These are phyloP conservation scores for Desoria tigrina DNA, from an alignment of 2,888 invertebrate genomes.

Conservation along the genomic window DNA sequence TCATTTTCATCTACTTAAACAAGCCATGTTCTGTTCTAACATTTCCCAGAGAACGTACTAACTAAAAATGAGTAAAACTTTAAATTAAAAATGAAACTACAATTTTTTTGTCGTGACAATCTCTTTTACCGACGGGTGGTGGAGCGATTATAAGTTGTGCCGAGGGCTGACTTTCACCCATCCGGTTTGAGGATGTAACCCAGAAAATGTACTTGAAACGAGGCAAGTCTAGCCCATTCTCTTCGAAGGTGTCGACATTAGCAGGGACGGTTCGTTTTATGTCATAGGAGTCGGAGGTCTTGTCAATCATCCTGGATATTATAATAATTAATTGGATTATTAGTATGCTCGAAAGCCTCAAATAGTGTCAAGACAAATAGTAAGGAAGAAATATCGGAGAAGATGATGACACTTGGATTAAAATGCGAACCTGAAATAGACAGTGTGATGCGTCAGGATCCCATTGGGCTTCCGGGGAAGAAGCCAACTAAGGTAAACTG, in stretches of 20 bases:
- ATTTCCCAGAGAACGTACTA: background rate
- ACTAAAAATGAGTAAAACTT: constrained; percentile 16
- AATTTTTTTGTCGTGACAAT: background rate
- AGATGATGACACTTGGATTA: too few relatives aligned
- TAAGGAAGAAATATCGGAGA: background rate
- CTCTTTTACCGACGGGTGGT: constrained; percentile 46
- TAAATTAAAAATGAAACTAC: constrained; percentile 22
- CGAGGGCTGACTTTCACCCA: constrained; percentile 50
- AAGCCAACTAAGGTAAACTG: constrained; percentile 50
- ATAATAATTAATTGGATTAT: background rate
- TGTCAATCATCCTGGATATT: constrained; percentile 44
- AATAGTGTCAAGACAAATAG: background rate
- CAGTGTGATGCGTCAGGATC: constrained; percentile 47
- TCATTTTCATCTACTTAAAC: background rate
- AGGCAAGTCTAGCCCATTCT: constrained; percentile 47
- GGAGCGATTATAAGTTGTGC: constrained; percentile 44
- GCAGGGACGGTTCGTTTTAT: constrained; percentile 49
- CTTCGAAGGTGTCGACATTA: constrained; percentile 43
- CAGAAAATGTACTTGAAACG: constrained; percentile 49
- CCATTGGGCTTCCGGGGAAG: constrained; percentile 47
- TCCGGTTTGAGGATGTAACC: constrained; percentile 48
- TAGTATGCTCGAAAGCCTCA: too few relatives aligned
- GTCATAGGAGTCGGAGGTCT: constrained; percentile 48
- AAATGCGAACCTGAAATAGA: constrained; percentile 52
- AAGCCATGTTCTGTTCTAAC: too few relatives aligned